A percentile compares a stretch with the other conserved stretches of the same genome.
Evolutionary conservation across 2,797 vertebrate genomes (phyloP).

Genomic region (Gallirallus australis): DNA sequence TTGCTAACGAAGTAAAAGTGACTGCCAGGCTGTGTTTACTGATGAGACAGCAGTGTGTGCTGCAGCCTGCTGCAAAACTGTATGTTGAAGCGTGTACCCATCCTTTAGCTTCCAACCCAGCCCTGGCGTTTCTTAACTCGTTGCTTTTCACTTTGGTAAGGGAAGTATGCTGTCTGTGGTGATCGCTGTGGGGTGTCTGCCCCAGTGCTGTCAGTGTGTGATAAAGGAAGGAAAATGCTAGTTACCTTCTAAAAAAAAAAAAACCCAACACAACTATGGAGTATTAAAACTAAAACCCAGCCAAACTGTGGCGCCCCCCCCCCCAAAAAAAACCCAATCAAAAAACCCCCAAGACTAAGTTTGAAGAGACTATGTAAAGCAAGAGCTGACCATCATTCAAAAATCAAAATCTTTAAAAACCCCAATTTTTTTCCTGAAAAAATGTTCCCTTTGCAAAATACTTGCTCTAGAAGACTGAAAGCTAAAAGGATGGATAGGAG

Average conservation of each 20-base stretch:
- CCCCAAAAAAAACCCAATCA: too few species aligned
- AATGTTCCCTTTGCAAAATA: not conserved
- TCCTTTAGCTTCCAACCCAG: not conserved
- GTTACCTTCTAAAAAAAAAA: not conserved
- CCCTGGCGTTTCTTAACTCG: not conserved
- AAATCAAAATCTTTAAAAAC: not conserved
- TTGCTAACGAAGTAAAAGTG: constrained; percentile 45
- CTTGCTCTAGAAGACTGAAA: not conserved
- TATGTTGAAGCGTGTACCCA: not conserved
- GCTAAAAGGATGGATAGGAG: not conserved
- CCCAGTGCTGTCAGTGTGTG: not conserved
- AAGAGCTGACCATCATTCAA: not conserved
- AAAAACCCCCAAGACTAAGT: not conserved
- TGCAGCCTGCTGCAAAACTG: not conserved
- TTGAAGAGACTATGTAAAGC: not conserved
- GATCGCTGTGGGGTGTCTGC: not conserved
- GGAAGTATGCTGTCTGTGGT: not conserved
- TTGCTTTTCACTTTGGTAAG: not conserved
- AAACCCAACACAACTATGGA: not conserved
- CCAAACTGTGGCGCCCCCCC: too few species aligned
- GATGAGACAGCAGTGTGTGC: not conserved
- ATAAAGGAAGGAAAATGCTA: not conserved
- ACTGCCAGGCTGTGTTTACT: constrained; percentile 44
- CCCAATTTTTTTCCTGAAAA: not conserved
- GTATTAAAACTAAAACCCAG: not conserved